Percentiles rank a stretch among this genome's conserved stretches.
Evolutionary conservation across 2,113 vertebrate genomes (phyloP).

Genomic region (Dasyprocta punctata): DNA sequence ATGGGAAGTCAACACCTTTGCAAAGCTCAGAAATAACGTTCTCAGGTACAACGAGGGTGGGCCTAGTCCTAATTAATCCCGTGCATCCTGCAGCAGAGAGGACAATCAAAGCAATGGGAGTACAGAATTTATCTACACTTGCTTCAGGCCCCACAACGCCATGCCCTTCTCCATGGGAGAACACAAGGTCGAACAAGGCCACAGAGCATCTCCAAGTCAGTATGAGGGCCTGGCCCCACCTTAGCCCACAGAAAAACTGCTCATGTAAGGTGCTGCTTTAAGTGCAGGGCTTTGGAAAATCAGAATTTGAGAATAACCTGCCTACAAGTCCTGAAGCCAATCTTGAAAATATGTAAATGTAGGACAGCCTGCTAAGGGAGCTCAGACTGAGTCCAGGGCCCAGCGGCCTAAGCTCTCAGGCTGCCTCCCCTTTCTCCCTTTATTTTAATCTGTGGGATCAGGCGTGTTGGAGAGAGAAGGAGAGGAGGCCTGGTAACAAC

Average conservation of each 20-base stretch:
- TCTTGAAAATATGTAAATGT: background rate
- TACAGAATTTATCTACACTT: conserved; percentile 55
- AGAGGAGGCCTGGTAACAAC: conserved; percentile 87
- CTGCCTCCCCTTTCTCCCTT: conserved; percentile 83
- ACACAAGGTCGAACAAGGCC: conserved; percentile 25
- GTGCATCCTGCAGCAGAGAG: conserved; percentile 74
- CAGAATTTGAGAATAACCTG: conserved; percentile 38
- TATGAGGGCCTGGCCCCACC: conserved; percentile 58
- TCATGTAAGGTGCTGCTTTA: conserved; percentile 75
- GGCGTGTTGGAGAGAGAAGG: conserved; percentile 82
- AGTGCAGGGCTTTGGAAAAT: conserved; percentile 74
- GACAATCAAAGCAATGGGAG: conserved; percentile 80
- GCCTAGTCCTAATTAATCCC: conserved; percentile 77
- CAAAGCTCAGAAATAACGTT: conserved; percentile 71
- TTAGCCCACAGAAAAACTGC: conserved; percentile 77
- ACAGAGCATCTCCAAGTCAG: conserved; percentile 73
- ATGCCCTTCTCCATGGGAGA: conserved; percentile 57
- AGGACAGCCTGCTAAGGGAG: background rate
- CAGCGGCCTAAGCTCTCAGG: conserved; percentile 78
- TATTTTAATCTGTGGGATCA: conserved; percentile 89
- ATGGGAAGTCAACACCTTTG: conserved; percentile 59
- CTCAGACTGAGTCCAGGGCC: conserved; percentile 70
- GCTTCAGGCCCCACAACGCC: conserved; percentile 65
- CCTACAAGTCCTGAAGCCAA: background rate
- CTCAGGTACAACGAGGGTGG: conserved; percentile 69